Evolutionary conservation across 2,888 invertebrate genomes (phyloP).

Genomic region (Latheticus oryzae): DNA sequence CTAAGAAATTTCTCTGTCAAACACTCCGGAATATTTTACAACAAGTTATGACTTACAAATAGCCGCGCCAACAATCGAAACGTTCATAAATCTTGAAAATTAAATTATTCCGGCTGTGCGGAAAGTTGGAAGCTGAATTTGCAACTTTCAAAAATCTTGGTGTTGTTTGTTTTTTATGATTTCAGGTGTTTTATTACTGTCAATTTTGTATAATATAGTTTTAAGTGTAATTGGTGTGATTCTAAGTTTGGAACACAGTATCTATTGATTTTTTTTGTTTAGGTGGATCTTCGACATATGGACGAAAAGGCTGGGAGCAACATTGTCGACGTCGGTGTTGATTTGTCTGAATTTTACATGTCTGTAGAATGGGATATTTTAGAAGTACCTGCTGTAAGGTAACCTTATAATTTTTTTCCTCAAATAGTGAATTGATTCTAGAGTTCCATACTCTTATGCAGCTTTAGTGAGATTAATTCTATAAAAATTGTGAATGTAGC

Average conservation of each 20-base stretch:
- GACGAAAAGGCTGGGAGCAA: slow-evolving; percentile 91
- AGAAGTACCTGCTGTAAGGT: slow-evolving; percentile 94
- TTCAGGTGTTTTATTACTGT: slow-evolving; percentile 31
- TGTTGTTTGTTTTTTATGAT: slow-evolving; percentile 33
- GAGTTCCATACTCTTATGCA: too few relatives aligned
- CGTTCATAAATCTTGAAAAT: slow-evolving; percentile 34
- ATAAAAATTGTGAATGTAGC: too few relatives aligned
- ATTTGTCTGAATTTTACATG: slow-evolving; percentile 97
- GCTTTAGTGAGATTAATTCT: too few relatives aligned
- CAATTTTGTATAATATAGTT: slow-evolving; percentile 19
- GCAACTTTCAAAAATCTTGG: slow-evolving; percentile 25
- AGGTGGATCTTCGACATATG: slow-evolving; percentile 94
- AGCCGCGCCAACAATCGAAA: slow-evolving; percentile 11
- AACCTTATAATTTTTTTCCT: slow-evolving; percentile 53
- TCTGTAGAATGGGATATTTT: slow-evolving; percentile 99
- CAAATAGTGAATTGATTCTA: too few relatives aligned
- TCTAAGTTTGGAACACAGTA: neutral
- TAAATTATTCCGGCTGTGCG: slow-evolving; percentile 8
- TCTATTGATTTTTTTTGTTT: too few relatives aligned
- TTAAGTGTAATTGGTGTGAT: slow-evolving; percentile 20
- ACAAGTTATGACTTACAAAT: slow-evolving; percentile 18
- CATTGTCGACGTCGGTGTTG: slow-evolving; percentile 93
- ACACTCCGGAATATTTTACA: slow-evolving; percentile 23
- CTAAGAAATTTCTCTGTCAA: slow-evolving; percentile 17
- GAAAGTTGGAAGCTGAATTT: slow-evolving; percentile 5